Percentiles rank a stretch among this genome's conserved stretches.
Conservation (phyloP, 2,888 invertebrate genomes). For the Epirrhoe alternata region DNA sequence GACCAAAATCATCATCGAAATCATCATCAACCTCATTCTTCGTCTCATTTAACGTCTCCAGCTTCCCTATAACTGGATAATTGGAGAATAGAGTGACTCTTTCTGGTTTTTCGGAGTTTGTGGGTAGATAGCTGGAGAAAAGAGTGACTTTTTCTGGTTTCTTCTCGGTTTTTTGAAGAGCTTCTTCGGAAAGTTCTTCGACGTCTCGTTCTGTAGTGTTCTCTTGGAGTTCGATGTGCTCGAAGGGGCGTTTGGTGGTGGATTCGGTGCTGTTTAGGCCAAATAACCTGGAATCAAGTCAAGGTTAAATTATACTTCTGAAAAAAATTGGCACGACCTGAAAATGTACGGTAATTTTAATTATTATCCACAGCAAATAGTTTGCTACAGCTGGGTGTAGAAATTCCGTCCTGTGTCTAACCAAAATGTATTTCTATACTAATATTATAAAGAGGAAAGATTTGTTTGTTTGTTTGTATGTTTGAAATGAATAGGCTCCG, state of each 20-base stretch:
- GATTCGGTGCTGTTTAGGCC: constrained; percentile 55
- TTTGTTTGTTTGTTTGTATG: too few relatives aligned
- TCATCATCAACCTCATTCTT: constrained; percentile 50
- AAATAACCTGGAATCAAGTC: constrained; percentile 68
- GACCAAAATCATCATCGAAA: constrained; percentile 53
- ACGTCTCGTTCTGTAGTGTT: constrained; percentile 62
- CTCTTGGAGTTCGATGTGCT: constrained; percentile 41
- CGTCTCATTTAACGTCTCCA: constrained; percentile 39
- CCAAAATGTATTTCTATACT: too few relatives aligned
- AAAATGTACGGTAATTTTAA: too few relatives aligned
- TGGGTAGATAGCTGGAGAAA: constrained; percentile 57
- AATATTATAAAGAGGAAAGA: too few relatives aligned
- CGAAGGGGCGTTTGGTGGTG: constrained; percentile 50
- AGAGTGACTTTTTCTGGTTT: constrained; percentile 75
- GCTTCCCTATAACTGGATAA: constrained; percentile 7
- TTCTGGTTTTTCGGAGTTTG: background rate
- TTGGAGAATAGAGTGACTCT: background rate
- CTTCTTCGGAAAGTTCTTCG: constrained; percentile 69
- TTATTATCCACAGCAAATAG: too few relatives aligned
- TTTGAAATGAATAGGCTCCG: too few relatives aligned
- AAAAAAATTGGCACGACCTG: too few relatives aligned
- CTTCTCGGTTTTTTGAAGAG: constrained; percentile 55
- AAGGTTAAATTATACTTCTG: too few relatives aligned
- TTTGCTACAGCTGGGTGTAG: too few relatives aligned
- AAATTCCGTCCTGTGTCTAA: too few relatives aligned